Conservation (phyloP, 2,113 vertebrate species). For the Piaya cayana region DNA sequence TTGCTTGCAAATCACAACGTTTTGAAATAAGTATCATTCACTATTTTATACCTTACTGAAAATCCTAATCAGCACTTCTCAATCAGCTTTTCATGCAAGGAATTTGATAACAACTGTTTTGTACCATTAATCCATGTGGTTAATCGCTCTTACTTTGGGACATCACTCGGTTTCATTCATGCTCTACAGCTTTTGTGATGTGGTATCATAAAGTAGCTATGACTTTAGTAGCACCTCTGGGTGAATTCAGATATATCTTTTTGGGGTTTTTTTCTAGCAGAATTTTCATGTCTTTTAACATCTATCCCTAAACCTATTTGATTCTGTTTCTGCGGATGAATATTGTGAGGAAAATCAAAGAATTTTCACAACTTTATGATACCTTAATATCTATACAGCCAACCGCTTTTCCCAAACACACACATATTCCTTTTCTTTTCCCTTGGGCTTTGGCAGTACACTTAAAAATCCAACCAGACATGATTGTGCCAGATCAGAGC, state of each 20-base stretch:
- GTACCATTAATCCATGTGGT: not conserved
- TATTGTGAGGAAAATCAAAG: not conserved
- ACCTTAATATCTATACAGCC: not conserved
- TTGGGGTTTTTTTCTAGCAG: not conserved
- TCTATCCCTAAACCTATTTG: not conserved
- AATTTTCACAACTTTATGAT: not conserved
- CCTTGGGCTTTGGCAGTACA: accelerated
- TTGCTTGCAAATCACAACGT: not conserved
- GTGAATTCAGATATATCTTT: not conserved
- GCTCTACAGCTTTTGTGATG: not conserved
- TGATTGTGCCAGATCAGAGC: not conserved
- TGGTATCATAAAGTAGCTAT: not conserved
- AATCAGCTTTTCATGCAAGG: not conserved
- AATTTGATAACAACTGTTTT: not conserved
- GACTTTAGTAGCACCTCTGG: not conserved
- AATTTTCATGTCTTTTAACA: not conserved
- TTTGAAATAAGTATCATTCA: not conserved
- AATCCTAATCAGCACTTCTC: not conserved
- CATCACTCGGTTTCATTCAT: not conserved
- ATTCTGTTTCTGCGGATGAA: not conserved
- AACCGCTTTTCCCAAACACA: not conserved
- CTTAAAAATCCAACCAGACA: not conserved
- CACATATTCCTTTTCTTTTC: not conserved
- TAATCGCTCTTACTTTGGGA: not conserved
- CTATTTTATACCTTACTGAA: not conserved